Evolutionary conservation across 2,797 vertebrate species (phyloP).

Genomic region (Tinamus major): DNA sequence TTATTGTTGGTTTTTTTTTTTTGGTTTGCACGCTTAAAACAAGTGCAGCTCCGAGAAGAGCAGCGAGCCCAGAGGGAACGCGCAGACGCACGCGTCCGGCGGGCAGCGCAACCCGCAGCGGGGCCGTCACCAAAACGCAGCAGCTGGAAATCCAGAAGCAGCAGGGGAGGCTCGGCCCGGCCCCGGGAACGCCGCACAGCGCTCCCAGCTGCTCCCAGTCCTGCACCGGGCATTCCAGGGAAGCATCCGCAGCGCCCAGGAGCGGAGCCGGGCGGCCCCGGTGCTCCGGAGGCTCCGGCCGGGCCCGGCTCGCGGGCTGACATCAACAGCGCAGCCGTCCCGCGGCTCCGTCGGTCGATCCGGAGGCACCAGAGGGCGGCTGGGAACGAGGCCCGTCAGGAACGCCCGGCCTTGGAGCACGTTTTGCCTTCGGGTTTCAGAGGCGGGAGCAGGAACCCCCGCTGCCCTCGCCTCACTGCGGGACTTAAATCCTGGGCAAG

Average conservation of each 20-base stretch:
- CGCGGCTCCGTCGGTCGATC: not conserved
- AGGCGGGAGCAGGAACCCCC: not conserved
- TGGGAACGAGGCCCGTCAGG: not conserved
- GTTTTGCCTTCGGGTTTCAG: accelerated
- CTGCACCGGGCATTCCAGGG: no score
- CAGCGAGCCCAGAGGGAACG: not conserved
- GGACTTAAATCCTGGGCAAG: constrained; percentile 9
- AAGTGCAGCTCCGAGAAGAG: accelerated
- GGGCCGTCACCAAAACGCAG: not conserved
- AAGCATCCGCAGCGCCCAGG: no score
- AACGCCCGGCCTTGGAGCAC: not conserved
- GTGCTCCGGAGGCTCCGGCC: not conserved
- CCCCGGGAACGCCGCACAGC: not conserved
- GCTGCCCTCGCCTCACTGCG: not conserved
- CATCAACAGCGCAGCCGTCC: not conserved
- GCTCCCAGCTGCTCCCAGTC: no score
- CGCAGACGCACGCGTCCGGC: not conserved
- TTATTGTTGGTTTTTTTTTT: not conserved
- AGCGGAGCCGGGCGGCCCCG: accelerated
- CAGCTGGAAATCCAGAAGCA: not conserved
- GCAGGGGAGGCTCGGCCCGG: no score
- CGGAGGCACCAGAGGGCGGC: constrained; percentile 48
- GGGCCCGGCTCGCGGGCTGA: not conserved
- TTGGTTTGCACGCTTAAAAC: not conserved
- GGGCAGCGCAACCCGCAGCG: not conserved